Conservation (phyloP, 1,140 invertebrate species). For the Solenopsis fugax region DNA sequence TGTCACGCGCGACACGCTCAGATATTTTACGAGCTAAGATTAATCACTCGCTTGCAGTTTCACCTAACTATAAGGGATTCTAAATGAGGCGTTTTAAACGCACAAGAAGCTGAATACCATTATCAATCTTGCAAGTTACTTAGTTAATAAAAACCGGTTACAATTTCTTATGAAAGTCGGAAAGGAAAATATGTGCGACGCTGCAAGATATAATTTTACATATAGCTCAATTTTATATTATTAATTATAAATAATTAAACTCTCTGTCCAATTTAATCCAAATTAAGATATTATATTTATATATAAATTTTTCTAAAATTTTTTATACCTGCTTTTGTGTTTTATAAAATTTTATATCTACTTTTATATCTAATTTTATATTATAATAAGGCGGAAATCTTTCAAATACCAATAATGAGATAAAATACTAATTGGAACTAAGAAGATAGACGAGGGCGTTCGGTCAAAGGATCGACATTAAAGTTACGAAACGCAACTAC, state of each 20-base stretch:
- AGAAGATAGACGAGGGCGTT: not conserved
- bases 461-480: not conserved
- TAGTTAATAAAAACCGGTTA: slow-evolving; percentile 2
- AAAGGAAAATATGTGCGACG: not conserved
- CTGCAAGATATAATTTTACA: not conserved
- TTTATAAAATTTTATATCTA: not conserved
- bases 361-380: too few species aligned
- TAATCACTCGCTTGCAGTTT: slow-evolving; percentile 18
- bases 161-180: not conserved
- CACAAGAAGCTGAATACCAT: slow-evolving; percentile 25
- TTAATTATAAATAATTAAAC: not conserved
- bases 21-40: slow-evolving; percentile 38
- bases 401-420: not conserved
- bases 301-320: not conserved
- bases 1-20: not conserved
- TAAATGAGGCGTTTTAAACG: slow-evolving; percentile 21
- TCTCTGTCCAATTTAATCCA: not conserved
- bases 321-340: not conserved
- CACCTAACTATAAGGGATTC: not conserved
- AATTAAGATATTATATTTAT: not conserved
- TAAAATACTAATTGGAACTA: slow-evolving; percentile 10
- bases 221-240: not conserved
- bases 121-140: slow-evolving; percentile 23
- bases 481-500: not conserved
- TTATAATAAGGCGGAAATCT: not conserved